Conservation (phyloP, 2,113 vertebrate species). For the Salminus brasiliensis region DNA sequence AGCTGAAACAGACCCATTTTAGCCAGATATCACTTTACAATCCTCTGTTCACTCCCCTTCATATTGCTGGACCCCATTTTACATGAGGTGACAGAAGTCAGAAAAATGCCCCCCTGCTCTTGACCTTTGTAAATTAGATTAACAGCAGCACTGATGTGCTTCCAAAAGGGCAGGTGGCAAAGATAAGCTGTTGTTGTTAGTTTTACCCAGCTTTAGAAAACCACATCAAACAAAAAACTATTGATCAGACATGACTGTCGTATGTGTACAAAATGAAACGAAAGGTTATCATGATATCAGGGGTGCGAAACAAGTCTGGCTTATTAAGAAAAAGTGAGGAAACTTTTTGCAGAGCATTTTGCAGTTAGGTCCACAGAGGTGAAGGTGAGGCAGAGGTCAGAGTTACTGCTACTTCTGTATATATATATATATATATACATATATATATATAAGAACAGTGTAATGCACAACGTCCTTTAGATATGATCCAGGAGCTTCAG, state of each 20-base stretch:
- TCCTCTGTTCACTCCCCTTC: constrained; percentile 67
- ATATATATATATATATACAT: no score
- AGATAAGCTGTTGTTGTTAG: not conserved
- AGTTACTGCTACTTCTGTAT: no score
- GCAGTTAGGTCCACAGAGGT: not conserved
- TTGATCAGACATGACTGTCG: constrained; percentile 3
- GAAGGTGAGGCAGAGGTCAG: no score
- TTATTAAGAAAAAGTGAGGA: not conserved
- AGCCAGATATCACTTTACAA: constrained; percentile 70
- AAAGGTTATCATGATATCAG: constrained; percentile 18
- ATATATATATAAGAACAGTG: no score
- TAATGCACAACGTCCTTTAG: no score
- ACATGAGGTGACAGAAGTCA: constrained; percentile 53
- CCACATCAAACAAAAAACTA: not conserved
- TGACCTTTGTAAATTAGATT: constrained; percentile 95
- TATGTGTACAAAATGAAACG: not conserved
- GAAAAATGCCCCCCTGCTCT: constrained; percentile 75
- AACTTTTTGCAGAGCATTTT: not conserved
- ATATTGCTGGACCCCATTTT: not conserved
- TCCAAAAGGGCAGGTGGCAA: constrained; percentile 81
- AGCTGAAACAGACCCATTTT: not conserved
- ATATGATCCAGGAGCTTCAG: no score
- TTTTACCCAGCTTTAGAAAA: not conserved
- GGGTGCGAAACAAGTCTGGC: not conserved
- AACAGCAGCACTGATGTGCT: constrained; percentile 79